Evolutionary conservation across 2,113 vertebrate genomes (phyloP).

Genomic region (Papio anubis): DNA sequence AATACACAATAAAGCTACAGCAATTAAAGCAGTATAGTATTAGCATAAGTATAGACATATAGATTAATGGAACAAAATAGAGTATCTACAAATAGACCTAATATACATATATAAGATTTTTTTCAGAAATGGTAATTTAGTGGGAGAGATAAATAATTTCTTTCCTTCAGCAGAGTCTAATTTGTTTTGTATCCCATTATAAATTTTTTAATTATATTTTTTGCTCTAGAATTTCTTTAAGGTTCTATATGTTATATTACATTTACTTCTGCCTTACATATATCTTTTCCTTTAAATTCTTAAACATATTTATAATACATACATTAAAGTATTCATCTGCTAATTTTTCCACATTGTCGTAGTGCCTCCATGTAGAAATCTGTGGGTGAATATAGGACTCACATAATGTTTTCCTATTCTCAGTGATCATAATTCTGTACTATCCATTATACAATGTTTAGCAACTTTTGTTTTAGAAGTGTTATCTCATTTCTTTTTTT

Average conservation of each 20-base stretch:
- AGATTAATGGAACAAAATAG: too few relatives aligned
- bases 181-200: not conserved
- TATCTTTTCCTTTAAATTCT: not conserved
- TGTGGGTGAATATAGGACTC: not conserved
- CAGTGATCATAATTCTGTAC: not conserved
- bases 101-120: too few relatives aligned
- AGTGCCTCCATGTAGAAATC: not conserved
- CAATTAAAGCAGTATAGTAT: too few relatives aligned
- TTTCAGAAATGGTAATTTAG: too few relatives aligned
- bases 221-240: not conserved
- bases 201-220: not conserved
- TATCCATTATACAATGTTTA: not conserved
- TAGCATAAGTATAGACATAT: too few relatives aligned
- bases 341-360: not conserved
- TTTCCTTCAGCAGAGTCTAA: not conserved
- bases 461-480: not conserved
- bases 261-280: not conserved
- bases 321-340: not conserved
- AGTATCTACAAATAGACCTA: too few relatives aligned
- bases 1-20: too few relatives aligned
- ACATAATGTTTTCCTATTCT: not conserved
- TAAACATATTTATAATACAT: not conserved
- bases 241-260: not conserved
- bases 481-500: not conserved
- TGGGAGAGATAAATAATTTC: not conserved